Conservation (phyloP, 2,113 vertebrate species). For the Bostrychus sinensis region DNA sequence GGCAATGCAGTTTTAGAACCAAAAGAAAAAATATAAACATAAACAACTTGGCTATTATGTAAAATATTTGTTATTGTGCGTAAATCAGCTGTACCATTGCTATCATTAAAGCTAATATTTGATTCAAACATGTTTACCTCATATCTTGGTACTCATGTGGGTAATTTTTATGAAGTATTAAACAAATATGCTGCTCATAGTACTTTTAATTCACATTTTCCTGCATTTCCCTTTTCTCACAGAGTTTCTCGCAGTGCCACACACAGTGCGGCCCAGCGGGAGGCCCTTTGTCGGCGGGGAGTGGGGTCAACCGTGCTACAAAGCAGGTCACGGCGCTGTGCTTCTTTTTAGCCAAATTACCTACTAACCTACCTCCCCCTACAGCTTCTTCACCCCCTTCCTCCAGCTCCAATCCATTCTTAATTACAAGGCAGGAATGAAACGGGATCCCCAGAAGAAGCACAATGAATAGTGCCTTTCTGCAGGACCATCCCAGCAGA, state of each 20-base stretch:
- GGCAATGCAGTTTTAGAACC: no score
- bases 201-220: no score
- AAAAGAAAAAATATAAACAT: no score
- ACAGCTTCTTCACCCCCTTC: neutral
- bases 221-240: no score
- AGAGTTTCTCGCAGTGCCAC: slow-evolving; percentile 49
- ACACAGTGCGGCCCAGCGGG: slow-evolving; percentile 68
- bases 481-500: slow-evolving; percentile 77
- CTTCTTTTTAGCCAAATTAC: slow-evolving; percentile 69
- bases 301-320: slow-evolving; percentile 50
- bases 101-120: no score
- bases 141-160: no score
- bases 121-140: no score
- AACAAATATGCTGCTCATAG: no score
- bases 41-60: no score
- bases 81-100: no score
- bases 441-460: slow-evolving; percentile 69
- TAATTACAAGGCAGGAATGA: slow-evolving; percentile 79
- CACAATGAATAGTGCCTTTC: slow-evolving; percentile 82
- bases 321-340: slow-evolving; percentile 62
- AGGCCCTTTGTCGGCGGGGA: slow-evolving; percentile 52
- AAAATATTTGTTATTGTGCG: no score
- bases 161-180: no score
- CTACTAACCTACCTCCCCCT: slow-evolving; percentile 61
- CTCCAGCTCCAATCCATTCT: slow-evolving; percentile 69